Conservation (phyloP, 2,113 vertebrate genomes). For the Psammodynastes pulverulentus region DNA sequence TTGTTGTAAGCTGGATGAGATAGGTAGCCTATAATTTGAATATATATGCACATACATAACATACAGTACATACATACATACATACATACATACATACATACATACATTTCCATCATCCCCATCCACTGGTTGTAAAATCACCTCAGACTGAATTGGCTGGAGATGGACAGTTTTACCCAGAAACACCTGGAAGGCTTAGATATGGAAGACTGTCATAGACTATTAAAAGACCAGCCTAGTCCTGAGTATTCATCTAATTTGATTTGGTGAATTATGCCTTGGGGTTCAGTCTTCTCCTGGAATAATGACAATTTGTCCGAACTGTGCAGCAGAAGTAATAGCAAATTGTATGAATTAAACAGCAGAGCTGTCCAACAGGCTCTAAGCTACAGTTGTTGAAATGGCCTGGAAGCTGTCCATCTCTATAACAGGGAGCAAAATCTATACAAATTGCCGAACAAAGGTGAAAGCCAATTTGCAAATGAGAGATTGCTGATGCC, state of each 20-base stretch:
- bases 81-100: background rate
- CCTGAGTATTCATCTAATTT: background rate
- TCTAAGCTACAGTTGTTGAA: background rate
- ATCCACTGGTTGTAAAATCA: background rate
- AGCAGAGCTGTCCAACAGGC: background rate
- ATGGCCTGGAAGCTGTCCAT: background rate
- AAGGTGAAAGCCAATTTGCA: background rate
- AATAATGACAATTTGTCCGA: background rate
- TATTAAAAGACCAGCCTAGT: background rate
- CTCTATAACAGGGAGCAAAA: background rate
- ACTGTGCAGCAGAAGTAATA: background rate
- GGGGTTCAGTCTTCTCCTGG: background rate
- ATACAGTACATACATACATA: too few relatives aligned
- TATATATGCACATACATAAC: background rate
- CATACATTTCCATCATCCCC: background rate
- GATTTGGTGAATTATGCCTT: background rate
- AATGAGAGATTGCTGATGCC: background rate
- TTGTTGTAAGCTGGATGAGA: background rate
- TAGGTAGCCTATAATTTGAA: background rate
- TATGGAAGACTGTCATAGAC: background rate
- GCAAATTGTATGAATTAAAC: background rate
- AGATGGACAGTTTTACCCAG: background rate
- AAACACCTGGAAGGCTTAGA: background rate
- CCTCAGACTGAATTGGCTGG: background rate
- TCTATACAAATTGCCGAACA: background rate